Evolutionary conservation across 2,797 vertebrate species (phyloP).

Genomic region (Alca torda): DNA sequence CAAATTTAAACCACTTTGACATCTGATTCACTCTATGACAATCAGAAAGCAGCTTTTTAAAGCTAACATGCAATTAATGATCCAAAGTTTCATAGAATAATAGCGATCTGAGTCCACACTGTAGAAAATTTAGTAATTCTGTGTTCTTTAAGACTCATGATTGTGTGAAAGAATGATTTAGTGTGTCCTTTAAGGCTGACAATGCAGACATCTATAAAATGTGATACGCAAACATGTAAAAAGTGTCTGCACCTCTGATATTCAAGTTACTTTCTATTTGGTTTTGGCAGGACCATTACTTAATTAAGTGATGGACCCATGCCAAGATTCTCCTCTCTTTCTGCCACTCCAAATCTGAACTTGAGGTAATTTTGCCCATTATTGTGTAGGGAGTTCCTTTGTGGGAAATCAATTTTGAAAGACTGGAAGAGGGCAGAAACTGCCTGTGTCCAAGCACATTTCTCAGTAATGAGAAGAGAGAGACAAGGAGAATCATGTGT

Average conservation of each 20-base stretch:
- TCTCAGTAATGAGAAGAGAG: neutral
- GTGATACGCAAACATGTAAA: neutral
- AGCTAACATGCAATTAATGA: neutral
- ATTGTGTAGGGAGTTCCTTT: neutral
- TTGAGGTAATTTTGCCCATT: neutral
- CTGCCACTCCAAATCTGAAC: neutral
- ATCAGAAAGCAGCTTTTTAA: neutral
- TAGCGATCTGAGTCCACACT: neutral
- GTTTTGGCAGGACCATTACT: neutral
- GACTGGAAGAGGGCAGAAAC: neutral
- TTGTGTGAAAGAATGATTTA: neutral
- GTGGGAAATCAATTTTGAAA: neutral
- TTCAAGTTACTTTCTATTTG: neutral
- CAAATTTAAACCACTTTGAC: neutral
- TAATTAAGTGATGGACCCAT: neutral
- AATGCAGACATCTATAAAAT: neutral
- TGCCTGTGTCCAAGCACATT: neutral
- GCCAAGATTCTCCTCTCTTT: neutral
- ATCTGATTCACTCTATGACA: neutral
- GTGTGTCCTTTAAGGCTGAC: neutral
- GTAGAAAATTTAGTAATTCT: neutral
- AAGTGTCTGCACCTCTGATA: neutral
- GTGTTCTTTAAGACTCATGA: neutral
- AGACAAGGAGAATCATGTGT: neutral
- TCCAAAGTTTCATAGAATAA: neutral